Evolutionary conservation across 2,113 vertebrate genomes (phyloP).

Genomic region (Erythrocercus mccallii): DNA sequence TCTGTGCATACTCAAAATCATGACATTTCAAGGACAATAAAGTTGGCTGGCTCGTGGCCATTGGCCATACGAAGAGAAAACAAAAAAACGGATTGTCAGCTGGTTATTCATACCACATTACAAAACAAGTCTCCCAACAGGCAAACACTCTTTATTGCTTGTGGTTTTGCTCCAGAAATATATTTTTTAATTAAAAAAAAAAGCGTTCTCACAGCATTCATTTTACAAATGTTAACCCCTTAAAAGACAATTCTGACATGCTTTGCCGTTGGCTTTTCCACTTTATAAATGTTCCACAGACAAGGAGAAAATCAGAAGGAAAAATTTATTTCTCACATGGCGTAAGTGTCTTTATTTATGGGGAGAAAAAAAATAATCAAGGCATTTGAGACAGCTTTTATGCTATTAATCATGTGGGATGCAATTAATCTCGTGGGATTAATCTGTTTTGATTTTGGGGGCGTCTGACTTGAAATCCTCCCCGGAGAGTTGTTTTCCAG

Average conservation of each 20-base stretch:
- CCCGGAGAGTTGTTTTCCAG: not conserved
- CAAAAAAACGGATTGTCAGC: slow-evolving; percentile 55
- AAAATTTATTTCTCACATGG: slow-evolving; percentile 23
- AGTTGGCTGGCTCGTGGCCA: slow-evolving; percentile 71
- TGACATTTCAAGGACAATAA: slow-evolving; percentile 76
- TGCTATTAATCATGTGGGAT: not conserved
- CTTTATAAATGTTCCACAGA: slow-evolving; percentile 50
- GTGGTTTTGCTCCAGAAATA: slow-evolving; percentile 61
- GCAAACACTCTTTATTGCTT: slow-evolving; percentile 65
- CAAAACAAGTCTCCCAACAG: slow-evolving; percentile 73
- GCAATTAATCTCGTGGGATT: not conserved
- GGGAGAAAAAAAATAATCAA: not conserved
- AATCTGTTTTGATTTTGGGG: slow-evolving; percentile 1
- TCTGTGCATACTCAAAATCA: slow-evolving; percentile 70
- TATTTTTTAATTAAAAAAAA: slow-evolving; percentile 66
- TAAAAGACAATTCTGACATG: slow-evolving; percentile 49
- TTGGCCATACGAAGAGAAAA: slow-evolving; percentile 63
- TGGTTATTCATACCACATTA: slow-evolving; percentile 68
- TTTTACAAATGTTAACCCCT: slow-evolving; percentile 69
- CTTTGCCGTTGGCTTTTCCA: slow-evolving; percentile 42
- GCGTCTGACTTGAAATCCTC: not conserved
- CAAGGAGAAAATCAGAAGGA: slow-evolving; percentile 27
- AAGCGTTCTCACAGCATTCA: slow-evolving; percentile 27
- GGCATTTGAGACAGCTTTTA: not conserved
- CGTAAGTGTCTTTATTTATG: not conserved